Conservation (phyloP, 2,888 invertebrate genomes). For the Amiota communis region DNA sequence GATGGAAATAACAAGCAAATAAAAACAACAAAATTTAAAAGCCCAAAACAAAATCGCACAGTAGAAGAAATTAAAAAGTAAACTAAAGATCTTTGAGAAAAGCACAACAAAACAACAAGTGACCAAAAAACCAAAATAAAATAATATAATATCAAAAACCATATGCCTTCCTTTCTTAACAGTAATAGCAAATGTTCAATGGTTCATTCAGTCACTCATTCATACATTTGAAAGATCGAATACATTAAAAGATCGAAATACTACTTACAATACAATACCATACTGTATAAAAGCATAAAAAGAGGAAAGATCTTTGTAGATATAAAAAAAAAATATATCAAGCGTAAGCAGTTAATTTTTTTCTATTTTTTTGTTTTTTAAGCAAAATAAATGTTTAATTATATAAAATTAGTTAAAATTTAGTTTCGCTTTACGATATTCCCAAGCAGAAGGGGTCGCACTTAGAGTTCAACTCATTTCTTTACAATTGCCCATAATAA, state of each 20-base stretch:
- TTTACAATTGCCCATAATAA: too few species aligned
- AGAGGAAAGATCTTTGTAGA: neutral
- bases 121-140: conserved; percentile 3
- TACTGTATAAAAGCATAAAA: neutral
- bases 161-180: conserved; percentile 5
- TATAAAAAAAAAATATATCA: neutral
- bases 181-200: neutral
- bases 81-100: conserved; percentile 7
- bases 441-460: too few species aligned
- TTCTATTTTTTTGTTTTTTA: neutral
- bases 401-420: conserved; percentile 21
- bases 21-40: conserved; percentile 18
- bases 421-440: conserved; percentile 1
- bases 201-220: neutral
- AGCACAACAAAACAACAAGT: conserved; percentile 12
- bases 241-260: neutral
- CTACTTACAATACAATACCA: too few species aligned
- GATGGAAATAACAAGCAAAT: conserved; percentile 22
- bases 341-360: neutral
- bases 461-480: too few species aligned
- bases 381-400: conserved; percentile 9
- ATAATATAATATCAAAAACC: conserved; percentile 3
- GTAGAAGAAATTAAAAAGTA: neutral
- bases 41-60: conserved; percentile 20
- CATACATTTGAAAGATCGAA: neutral